These are phyloP conservation scores for Tenthredo scrophulariae DNA, from an alignment of 2,888 invertebrate species.

Conservation along the genomic window DNA sequence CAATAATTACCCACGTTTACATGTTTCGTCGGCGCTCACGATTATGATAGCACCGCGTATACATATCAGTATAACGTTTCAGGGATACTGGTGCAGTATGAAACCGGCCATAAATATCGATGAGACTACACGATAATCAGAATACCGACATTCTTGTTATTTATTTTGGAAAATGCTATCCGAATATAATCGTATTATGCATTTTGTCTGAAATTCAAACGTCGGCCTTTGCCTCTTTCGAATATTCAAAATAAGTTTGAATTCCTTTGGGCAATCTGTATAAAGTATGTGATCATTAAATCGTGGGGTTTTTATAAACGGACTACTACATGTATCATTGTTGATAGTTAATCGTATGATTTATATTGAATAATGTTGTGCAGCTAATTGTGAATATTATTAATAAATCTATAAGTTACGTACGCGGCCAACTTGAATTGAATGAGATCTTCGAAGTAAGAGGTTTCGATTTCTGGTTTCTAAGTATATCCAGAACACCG, in stretches of 20 bases:
- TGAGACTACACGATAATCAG: background rate
- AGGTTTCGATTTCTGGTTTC: conserved; percentile 12
- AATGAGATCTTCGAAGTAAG: conserved; percentile 33
- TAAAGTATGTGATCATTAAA: background rate
- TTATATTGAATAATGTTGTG: background rate
- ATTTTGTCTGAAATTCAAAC: background rate
- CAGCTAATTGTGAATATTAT: background rate
- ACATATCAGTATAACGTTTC: conserved; percentile 61
- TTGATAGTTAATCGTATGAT: background rate
- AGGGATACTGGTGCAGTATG: conserved; percentile 37
- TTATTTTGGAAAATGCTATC: background rate
- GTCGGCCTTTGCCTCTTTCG: background rate
- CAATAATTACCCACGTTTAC: conserved; percentile 70
- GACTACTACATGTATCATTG: background rate
- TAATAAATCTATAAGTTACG: conserved; percentile 23
- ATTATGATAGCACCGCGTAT: conserved; percentile 57
- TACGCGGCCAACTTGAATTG: conserved; percentile 14
- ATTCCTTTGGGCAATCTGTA: background rate
- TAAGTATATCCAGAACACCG: conserved; percentile 23
- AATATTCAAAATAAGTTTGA: background rate
- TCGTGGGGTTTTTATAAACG: background rate
- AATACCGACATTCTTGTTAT: background rate
- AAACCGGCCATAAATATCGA: conserved; percentile 25
- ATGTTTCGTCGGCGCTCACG: conserved; percentile 63
- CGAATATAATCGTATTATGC: background rate